A percentile compares a stretch with the other conserved stretches of the same genome.
phyloP scores from a whole-genome alignment of 53 echinoderm and acorn worm genomes.

The Echinometra lucunter region DNA sequence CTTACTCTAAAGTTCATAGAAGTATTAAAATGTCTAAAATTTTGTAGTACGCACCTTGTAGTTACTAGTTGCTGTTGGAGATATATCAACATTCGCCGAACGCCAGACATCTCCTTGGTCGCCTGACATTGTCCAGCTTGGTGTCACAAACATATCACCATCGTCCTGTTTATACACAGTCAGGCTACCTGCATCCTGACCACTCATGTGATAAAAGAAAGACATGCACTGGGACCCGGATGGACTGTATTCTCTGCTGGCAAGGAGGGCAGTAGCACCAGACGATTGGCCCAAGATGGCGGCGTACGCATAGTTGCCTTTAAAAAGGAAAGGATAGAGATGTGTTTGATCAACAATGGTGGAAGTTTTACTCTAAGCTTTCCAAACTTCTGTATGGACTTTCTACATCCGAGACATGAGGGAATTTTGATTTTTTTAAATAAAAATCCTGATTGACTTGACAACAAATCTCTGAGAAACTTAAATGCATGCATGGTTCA shows the following conservation, averaged over 20 bases:
- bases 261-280: constrained; percentile 62
- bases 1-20: neutral
- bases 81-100: constrained; percentile 67
- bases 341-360: too few relatives aligned
- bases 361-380: too few relatives aligned
- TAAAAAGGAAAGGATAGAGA: neutral
- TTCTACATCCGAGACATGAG: too few relatives aligned
- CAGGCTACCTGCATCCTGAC: constrained; percentile 76
- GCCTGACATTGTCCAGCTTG: constrained; percentile 81
- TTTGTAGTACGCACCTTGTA: constrained; percentile 63
- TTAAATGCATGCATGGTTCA: too few relatives aligned
- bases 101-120: constrained; percentile 86
- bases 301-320: constrained; percentile 75
- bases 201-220: constrained; percentile 93
- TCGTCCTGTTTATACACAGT: constrained; percentile 88
- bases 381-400: too few relatives aligned
- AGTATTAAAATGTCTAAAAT: neutral
- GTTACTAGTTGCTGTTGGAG: constrained; percentile 51
- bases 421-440: too few relatives aligned
- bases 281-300: constrained; percentile 52
- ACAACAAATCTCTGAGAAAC: too few relatives aligned
- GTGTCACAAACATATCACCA: constrained; percentile 77
- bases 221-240: constrained; percentile 76
- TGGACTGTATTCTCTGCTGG: constrained; percentile 72
- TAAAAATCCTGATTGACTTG: too few relatives aligned